Evolutionary conservation across 1,140 invertebrate genomes (phyloP).

Genomic region (Drosophila subpulchrella): DNA sequence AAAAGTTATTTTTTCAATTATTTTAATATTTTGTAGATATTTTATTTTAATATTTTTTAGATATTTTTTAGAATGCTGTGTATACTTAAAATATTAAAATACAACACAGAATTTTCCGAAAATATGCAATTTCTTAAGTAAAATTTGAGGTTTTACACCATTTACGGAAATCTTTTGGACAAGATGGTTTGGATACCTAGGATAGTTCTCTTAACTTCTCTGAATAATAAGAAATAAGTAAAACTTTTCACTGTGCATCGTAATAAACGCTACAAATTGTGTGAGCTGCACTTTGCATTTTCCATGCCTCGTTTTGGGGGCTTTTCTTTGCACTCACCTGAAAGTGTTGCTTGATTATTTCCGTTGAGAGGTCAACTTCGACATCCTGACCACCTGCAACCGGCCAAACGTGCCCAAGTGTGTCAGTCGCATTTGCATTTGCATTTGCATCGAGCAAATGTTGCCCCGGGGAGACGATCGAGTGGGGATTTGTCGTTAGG

Average conservation of each 20-base stretch:
- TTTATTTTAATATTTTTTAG: too few relatives aligned
- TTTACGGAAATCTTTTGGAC: too few relatives aligned
- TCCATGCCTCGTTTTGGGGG: conserved; percentile 16
- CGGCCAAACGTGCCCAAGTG: conserved; percentile 77
- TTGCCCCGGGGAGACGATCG: conserved; percentile 28
- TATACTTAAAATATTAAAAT: too few relatives aligned
- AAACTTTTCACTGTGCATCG: conserved; percentile 9
- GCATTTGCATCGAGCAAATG: conserved; percentile 41
- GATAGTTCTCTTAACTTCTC: too few relatives aligned
- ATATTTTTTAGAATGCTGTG: too few relatives aligned
- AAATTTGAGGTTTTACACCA: too few relatives aligned
- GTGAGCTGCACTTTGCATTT: conserved; percentile 55
- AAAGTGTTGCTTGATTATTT: conserved; percentile 85
- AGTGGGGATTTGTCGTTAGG: conserved; percentile 37
- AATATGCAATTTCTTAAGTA: too few relatives aligned
- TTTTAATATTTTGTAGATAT: too few relatives aligned
- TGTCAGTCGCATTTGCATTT: conserved; percentile 53
- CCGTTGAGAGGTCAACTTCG: conserved; percentile 84
- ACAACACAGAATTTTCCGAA: too few relatives aligned
- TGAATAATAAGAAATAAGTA: too few relatives aligned
- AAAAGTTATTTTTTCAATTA: too few relatives aligned
- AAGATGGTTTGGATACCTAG: too few relatives aligned
- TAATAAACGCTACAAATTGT: conserved; percentile 57
- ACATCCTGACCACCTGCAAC: conserved; percentile 83
- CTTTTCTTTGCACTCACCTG: conserved; percentile 73